These are phyloP conservation scores for Merodon equestris DNA, from an alignment of 2,888 invertebrate species.

Conservation along the genomic window DNA sequence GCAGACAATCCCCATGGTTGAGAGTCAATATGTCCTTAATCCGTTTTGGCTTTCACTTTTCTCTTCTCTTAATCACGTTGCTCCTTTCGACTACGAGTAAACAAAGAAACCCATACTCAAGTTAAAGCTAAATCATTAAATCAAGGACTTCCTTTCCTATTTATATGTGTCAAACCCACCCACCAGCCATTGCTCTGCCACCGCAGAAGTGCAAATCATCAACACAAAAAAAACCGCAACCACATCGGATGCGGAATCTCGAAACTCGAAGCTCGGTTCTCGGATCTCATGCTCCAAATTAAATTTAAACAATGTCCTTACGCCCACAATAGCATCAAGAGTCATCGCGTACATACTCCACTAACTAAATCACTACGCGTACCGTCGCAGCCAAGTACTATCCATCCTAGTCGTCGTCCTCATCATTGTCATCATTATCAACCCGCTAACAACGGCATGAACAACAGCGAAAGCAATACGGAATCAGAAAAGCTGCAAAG, in stretches of 20 bases:
- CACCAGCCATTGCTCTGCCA: neutral
- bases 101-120: constrained; percentile 24
- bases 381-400: constrained; percentile 27
- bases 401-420: neutral
- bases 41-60: constrained; percentile 11
- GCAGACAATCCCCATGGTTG: no score
- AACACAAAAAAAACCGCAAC: constrained; percentile 15
- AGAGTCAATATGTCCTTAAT: no score
- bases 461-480: neutral
- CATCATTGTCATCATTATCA: constrained; percentile 47
- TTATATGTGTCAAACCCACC: no score
- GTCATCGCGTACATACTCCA: constrained; percentile 18
- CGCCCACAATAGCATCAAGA: constrained; percentile 22
- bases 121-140: constrained; percentile 26
- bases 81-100: neutral
- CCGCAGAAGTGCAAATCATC: constrained; percentile 31
- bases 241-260: no score
- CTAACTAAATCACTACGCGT: constrained; percentile 48
- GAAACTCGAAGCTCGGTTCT: constrained; percentile 25
- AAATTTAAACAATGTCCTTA: constrained; percentile 50
- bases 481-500: constrained; percentile 8
- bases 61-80: neutral
- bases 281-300: constrained; percentile 57
- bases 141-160: constrained; percentile 5
- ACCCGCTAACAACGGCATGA: constrained; percentile 21